Evolutionary conservation across 2,113 vertebrate genomes (phyloP).

Genomic region (Dendrocopos noguchii): DNA sequence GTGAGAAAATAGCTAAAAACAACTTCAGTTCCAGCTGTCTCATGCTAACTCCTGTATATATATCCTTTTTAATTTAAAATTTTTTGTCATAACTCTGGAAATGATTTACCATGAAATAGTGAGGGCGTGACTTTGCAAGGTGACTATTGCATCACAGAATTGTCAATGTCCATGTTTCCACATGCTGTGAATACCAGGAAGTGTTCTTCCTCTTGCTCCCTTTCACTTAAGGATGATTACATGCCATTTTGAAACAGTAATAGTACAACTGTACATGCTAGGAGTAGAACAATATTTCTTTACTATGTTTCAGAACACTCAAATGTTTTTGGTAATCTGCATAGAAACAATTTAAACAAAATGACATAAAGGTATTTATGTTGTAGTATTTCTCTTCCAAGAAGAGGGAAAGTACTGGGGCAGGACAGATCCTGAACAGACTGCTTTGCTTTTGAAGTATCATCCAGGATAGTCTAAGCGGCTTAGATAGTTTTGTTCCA

Average conservation of each 20-base stretch:
- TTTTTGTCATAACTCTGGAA: neutral
- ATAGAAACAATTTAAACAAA: neutral
- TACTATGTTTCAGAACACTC: neutral
- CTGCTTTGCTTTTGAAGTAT: neutral
- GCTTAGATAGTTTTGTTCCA: neutral
- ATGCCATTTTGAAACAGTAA: neutral
- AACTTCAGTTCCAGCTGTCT: neutral
- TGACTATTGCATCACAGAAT: neutral
- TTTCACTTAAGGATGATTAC: neutral
- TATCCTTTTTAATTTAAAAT: neutral
- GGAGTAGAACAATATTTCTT: neutral
- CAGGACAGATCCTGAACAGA: neutral
- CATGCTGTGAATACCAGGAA: neutral
- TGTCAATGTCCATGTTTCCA: neutral
- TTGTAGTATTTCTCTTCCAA: neutral
- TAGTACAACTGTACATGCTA: neutral
- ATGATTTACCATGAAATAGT: neutral
- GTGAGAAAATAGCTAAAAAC: neutral
- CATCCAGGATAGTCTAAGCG: neutral
- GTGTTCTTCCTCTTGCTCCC: neutral
- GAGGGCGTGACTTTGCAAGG: neutral
- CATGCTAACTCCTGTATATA: neutral
- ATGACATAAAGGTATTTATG: neutral
- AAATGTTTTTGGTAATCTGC: neutral
- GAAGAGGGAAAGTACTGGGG: neutral